Evolutionary conservation across 2,113 vertebrate species (phyloP).

Genomic region (Lampris megalopsis): DNA sequence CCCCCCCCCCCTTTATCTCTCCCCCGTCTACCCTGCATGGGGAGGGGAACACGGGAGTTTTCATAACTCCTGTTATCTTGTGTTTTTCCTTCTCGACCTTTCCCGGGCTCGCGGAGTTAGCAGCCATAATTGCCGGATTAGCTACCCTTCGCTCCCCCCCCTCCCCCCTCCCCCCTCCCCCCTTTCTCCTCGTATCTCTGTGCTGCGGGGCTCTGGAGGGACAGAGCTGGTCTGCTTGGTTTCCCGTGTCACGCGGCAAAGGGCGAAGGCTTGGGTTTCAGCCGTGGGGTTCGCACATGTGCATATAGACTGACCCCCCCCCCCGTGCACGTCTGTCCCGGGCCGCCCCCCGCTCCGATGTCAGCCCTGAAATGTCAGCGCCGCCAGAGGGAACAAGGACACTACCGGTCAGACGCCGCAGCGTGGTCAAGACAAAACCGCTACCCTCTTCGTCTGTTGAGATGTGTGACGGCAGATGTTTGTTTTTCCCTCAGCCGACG

Average conservation of each 20-base stretch:
- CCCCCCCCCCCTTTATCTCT: constrained; percentile 24
- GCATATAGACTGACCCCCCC: constrained; percentile 27
- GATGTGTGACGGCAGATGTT: constrained; percentile 26
- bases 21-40: constrained; percentile 23
- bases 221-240: constrained; percentile 46
- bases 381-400: constrained; percentile 16
- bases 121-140: constrained; percentile 65
- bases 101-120: constrained; percentile 43
- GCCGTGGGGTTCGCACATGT: constrained; percentile 47
- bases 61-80: constrained; percentile 56
- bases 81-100: constrained; percentile 54
- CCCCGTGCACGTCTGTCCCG: constrained; percentile 7
- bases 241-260: constrained; percentile 52
- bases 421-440: neutral
- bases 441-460: neutral
- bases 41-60: constrained; percentile 35
- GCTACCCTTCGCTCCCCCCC: constrained; percentile 25
- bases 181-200: constrained; percentile 11
- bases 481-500: constrained; percentile 48
- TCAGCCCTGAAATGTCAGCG: constrained; percentile 55
- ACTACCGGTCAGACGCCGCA: constrained; percentile 2
- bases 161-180: constrained; percentile 31
- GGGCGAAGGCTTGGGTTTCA: constrained; percentile 61
- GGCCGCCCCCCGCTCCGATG: constrained; percentile 28
- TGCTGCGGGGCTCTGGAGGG: constrained; percentile 17